Percentiles rank a stretch among this genome's conserved stretches.
Conservation (phyloP, 2,113 vertebrate species). For the Chionomys nivalis region DNA sequence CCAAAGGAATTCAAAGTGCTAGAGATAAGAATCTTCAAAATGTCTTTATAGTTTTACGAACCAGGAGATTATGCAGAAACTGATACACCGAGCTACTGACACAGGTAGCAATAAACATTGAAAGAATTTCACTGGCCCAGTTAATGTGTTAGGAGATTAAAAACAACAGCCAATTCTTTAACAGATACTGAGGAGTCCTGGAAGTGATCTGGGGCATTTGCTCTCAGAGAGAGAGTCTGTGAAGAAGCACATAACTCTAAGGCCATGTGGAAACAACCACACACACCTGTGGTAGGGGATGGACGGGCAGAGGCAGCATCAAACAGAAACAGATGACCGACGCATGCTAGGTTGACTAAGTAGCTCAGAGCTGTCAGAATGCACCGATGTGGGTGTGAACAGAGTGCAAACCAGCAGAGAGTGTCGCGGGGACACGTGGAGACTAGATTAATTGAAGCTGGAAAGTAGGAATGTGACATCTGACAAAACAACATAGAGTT, state of each 20-base stretch:
- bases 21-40: background rate
- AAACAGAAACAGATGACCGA: background rate
- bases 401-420: background rate
- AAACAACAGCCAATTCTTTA: background rate
- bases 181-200: background rate
- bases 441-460: background rate
- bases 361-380: background rate
- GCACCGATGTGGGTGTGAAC: background rate
- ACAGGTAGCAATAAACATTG: background rate
- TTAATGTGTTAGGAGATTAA: background rate
- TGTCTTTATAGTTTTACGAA: background rate
- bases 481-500: background rate
- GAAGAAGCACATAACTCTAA: background rate
- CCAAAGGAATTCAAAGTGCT: background rate
- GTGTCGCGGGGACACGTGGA: background rate
- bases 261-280: background rate
- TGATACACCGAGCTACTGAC: background rate
- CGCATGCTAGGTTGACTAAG: accelerated
- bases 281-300: background rate
- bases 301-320: too few species aligned
- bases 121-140: background rate
- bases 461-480: background rate
- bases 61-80: background rate
- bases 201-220: background rate
- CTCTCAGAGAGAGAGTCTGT: background rate